Evolutionary conservation across 2,888 invertebrate genomes (phyloP).

Genomic region (Antitype chi): DNA sequence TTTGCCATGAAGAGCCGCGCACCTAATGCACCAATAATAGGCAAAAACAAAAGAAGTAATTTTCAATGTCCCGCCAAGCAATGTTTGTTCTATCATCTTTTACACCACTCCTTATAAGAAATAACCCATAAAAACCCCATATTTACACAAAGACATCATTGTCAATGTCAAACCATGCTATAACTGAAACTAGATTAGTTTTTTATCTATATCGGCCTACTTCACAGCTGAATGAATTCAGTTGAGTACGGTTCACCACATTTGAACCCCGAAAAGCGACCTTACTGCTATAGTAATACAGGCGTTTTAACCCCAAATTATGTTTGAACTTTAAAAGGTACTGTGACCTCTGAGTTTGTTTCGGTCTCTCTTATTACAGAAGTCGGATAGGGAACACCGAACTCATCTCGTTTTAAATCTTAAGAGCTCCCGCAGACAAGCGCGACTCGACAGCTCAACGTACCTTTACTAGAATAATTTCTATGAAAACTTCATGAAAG

Average conservation of each 20-base stretch:
- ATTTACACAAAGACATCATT: slow-evolving; percentile 34
- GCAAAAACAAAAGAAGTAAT: background rate
- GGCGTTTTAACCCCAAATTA: background rate
- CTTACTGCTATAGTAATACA: background rate
- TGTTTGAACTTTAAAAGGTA: background rate
- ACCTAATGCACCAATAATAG: too few relatives aligned
- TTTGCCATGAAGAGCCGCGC: too few relatives aligned
- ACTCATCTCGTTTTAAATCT: background rate
- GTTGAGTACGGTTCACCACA: background rate
- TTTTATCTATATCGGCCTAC: slow-evolving; percentile 61
- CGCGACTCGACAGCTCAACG: too few relatives aligned
- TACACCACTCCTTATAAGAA: slow-evolving; percentile 1
- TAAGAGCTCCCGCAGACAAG: background rate
- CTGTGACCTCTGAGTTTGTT: background rate
- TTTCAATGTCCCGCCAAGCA: background rate
- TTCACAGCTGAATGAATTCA: slow-evolving; percentile 42
- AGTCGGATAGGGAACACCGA: background rate
- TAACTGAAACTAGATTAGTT: slow-evolving; percentile 57
- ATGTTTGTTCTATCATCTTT: background rate
- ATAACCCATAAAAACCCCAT: background rate
- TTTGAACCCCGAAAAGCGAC: background rate
- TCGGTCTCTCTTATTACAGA: background rate
- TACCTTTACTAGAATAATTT: too few relatives aligned
- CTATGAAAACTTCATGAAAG: too few relatives aligned
- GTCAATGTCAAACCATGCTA: slow-evolving; percentile 53